phyloP scores from a whole-genome alignment of 2,797 vertebrate species.

The Aeoliscus strigatus region DNA sequence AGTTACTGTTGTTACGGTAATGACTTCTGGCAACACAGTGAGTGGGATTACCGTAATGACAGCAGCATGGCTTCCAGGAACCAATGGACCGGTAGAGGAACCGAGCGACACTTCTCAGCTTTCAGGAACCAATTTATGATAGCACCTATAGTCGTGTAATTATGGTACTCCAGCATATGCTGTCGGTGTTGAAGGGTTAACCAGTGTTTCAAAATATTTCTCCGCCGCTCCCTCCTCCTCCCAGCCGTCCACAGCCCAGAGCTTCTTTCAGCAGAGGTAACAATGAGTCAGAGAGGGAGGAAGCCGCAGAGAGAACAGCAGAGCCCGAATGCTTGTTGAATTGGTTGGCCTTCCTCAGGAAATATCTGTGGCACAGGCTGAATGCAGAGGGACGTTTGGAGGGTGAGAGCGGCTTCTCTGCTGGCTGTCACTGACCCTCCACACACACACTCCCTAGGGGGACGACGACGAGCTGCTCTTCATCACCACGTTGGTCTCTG shows the following conservation, averaged over 20 bases:
- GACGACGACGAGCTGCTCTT: constrained; percentile 13
- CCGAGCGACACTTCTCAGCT: too few relatives aligned
- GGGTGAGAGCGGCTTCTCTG: constrained; percentile 59
- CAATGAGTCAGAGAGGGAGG: constrained; percentile 48
- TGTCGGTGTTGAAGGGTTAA: too few relatives aligned
- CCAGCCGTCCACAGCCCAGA: constrained; percentile 1
- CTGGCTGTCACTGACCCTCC: constrained; percentile 9
- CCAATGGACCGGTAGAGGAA: too few relatives aligned
- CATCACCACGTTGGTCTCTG: neutral
- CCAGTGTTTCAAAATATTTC: constrained; percentile 18
- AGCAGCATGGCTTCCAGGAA: too few relatives aligned
- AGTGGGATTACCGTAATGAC: too few relatives aligned
- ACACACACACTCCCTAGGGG: neutral
- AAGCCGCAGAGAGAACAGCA: constrained; percentile 29
- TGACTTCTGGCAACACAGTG: too few relatives aligned
- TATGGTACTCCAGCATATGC: too few relatives aligned
- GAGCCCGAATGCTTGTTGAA: constrained; percentile 60
- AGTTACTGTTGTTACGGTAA: too few relatives aligned
- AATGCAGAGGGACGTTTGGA: constrained; percentile 56
- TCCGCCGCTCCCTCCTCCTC: neutral
- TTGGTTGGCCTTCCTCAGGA: constrained; percentile 74
- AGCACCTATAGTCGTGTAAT: too few relatives aligned
- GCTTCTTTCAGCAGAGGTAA: constrained; percentile 43
- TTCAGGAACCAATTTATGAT: too few relatives aligned
- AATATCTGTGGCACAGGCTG: constrained; percentile 68